Conservation (phyloP, 1,140 invertebrate genomes). For the Berghia stephanieae region DNA sequence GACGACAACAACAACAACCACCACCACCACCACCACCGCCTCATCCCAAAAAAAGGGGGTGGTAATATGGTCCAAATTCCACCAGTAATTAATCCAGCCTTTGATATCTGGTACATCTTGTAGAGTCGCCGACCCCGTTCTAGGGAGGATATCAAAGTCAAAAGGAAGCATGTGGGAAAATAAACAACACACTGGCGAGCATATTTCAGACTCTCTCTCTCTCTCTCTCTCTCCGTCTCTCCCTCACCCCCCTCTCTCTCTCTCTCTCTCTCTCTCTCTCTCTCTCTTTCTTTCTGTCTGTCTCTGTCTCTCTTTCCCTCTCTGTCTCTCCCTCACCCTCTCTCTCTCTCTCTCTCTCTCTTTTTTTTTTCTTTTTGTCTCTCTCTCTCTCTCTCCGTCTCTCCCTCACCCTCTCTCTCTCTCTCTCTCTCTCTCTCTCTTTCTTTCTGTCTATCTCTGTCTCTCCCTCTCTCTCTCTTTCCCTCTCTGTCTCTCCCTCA, state of each 20-base stretch:
- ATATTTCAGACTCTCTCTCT: neutral
- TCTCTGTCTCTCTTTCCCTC: no score
- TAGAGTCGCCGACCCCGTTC: no score
- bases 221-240: neutral
- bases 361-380: no score
- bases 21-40: neutral
- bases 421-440: neutral
- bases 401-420: neutral
- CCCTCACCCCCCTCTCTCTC: no score
- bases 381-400: neutral
- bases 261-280: neutral
- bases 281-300: no score
- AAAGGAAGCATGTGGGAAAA: no score
- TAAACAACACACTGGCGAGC: no score
- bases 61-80: no score
- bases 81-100: no score
- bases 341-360: neutral
- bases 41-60: neutral
- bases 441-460: no score
- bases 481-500: neutral
- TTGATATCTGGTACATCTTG: no score
- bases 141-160: no score
- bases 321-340: neutral
- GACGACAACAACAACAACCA: neutral
- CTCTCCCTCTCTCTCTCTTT: neutral